These are phyloP conservation scores for Nerophis lumbriciformis DNA, from an alignment of 2,113 vertebrate genomes.

Conservation along the genomic window DNA sequence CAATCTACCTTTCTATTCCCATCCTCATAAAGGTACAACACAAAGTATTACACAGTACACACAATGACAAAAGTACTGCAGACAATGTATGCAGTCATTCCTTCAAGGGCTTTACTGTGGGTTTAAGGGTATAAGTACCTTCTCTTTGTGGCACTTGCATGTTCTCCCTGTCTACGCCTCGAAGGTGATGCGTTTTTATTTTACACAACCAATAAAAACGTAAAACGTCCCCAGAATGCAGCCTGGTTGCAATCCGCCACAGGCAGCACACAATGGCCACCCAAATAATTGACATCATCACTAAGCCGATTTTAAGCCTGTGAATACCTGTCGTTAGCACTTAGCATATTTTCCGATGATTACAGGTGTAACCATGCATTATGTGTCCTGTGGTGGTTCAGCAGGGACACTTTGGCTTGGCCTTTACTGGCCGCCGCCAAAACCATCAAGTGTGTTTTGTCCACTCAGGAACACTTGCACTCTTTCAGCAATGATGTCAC, in stretches of 20 bases:
- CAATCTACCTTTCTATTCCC: no score
- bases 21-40: no score
- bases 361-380: slow-evolving; percentile 2
- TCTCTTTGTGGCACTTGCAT: no score
- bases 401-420: background rate
- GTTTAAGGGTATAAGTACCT: background rate
- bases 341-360: slow-evolving; percentile 2
- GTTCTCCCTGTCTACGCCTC: background rate
- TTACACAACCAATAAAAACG: background rate
- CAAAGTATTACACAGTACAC: no score
- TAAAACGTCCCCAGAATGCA: slow-evolving; percentile 1
- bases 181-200: background rate
- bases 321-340: background rate
- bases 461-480: background rate
- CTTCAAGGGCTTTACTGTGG: background rate
- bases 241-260: background rate
- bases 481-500: background rate
- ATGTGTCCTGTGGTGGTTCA: background rate
- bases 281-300: slow-evolving; percentile 2
- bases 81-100: background rate
- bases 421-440: background rate
- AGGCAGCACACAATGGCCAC: slow-evolving; percentile 1
- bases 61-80: background rate
- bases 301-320: slow-evolving; percentile 2
- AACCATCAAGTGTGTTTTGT: slow-evolving; percentile 11